Conservation (phyloP, 1,140 invertebrate genomes). For the Lethrus apterus region DNA sequence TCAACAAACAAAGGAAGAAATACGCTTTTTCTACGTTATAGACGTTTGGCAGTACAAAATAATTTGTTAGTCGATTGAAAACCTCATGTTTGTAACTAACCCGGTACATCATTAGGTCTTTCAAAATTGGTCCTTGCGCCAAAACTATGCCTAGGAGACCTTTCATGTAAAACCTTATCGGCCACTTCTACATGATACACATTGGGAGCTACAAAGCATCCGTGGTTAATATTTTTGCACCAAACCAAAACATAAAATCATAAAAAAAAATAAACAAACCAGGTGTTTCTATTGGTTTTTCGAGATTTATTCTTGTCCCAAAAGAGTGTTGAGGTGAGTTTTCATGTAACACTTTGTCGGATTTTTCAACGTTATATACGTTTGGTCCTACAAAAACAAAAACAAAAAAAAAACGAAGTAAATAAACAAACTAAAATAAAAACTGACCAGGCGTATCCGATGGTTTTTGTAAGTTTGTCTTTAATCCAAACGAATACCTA, state of each 20-base stretch:
- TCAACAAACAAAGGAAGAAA: too few species aligned
- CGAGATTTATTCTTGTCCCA: conserved; percentile 51
- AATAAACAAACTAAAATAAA: conserved; percentile 12
- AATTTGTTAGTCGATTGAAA: too few species aligned
- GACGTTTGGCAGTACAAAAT: too few species aligned
- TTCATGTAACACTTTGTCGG: conserved; percentile 53
- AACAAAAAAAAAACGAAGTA: too few species aligned
- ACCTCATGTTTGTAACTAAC: too few species aligned
- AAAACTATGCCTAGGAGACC: conserved; percentile 64
- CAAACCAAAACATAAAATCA: background rate
- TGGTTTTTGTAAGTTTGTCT: conserved; percentile 48
- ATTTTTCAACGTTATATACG: conserved; percentile 63
- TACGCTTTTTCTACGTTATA: too few species aligned
- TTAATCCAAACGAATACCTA: conserved; percentile 58
- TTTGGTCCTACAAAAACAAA: conserved; percentile 52
- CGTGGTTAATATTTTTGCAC: background rate
- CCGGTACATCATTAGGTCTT: conserved; percentile 47
- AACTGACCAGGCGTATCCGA: conserved; percentile 49
- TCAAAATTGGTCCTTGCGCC: conserved; percentile 51
- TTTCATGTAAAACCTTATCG: conserved; percentile 53
- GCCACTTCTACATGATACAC: conserved; percentile 64
- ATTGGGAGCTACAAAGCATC: conserved; percentile 49
- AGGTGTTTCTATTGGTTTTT: conserved; percentile 47
- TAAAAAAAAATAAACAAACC: conserved; percentile 38
- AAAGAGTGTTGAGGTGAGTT: conserved; percentile 64